A percentile compares a stretch with the other conserved stretches of the same genome.
Evolutionary conservation across 1,140 invertebrate species (phyloP).

Genomic region (Caenorhabditis elegans): WBcel235 BX284606.5:12194001-12194500

Average conservation of each 20-base stretch:
- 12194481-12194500: too few relatives aligned
- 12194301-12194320: conserved; percentile 10
- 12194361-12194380: too few relatives aligned
- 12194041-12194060: not conserved
- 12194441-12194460: too few relatives aligned
- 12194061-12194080: not conserved
- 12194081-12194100: not conserved
- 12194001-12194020: too few relatives aligned
- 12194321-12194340: too few relatives aligned
- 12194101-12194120: conserved; percentile 4
- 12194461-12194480: too few relatives aligned
- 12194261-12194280: not conserved
- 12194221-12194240: conserved; percentile 24
- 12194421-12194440: too few relatives aligned
- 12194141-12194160: not conserved
- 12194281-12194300: not conserved
- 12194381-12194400: too few relatives aligned
- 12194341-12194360: too few relatives aligned
- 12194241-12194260: conserved; percentile 4
- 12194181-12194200: conserved; percentile 25
- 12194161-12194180: conserved; percentile 9
- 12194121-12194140: not conserved
- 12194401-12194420: too few relatives aligned
- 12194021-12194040: too few relatives aligned
- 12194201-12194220: not conserved